Conservation (phyloP, 2,888 invertebrate genomes). For the Scaptomyza parva region DNA sequence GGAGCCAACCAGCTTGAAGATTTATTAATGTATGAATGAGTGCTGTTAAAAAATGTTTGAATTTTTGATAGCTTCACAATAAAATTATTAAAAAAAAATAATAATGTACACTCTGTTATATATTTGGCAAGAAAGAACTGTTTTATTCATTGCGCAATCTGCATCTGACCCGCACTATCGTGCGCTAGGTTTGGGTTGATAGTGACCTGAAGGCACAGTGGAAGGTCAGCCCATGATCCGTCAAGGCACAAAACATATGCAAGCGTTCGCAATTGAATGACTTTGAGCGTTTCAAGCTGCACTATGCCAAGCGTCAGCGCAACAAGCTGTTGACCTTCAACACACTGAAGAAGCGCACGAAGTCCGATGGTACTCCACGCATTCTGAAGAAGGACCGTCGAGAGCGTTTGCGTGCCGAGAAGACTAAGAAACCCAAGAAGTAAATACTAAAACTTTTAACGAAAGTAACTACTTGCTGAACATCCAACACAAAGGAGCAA, state of each 20-base stretch:
- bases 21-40: too few relatives aligned
- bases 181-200: conserved; percentile 95
- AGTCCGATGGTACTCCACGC: conserved; percentile 87
- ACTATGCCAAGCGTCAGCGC: conserved; percentile 94
- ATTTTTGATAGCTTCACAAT: too few relatives aligned
- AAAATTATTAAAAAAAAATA: too few relatives aligned
- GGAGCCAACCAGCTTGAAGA: too few relatives aligned
- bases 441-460: conserved; percentile 65
- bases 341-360: conserved; percentile 89
- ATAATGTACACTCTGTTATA: too few relatives aligned
- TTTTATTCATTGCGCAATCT: too few relatives aligned
- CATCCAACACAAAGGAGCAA: conserved; percentile 67
- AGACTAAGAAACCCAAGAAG: conserved; percentile 86
- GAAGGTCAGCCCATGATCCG: conserved; percentile 95
- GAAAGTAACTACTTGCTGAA: conserved; percentile 80
- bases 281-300: conserved; percentile 98
- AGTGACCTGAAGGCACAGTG: conserved; percentile 95
- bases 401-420: conserved; percentile 82
- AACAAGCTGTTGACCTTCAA: conserved; percentile 93
- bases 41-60: too few relatives aligned
- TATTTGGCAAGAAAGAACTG: too few relatives aligned
- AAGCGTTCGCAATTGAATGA: conserved; percentile 95
- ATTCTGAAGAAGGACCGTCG: conserved; percentile 84
- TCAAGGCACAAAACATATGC: conserved; percentile 93
- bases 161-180: too few relatives aligned